phyloP scores from a whole-genome alignment of 2,797 vertebrate species.

The Sebastes nivosus region DNA sequence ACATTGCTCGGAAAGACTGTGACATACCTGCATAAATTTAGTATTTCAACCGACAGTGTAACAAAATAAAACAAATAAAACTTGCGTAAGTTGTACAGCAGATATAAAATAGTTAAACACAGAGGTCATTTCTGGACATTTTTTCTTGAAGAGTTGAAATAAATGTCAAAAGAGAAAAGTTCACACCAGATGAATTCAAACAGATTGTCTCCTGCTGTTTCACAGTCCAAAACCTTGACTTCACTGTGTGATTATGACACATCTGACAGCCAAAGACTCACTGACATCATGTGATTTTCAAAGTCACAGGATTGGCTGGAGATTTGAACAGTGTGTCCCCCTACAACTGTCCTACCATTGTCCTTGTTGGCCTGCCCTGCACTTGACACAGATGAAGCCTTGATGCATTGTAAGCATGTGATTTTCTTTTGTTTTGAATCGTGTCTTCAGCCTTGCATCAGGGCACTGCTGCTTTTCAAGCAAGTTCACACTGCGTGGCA shows the following conservation, averaged over 20 bases:
- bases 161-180: background rate
- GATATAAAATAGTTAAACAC: background rate
- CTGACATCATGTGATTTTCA: constrained; percentile 43
- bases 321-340: constrained; percentile 24
- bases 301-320: constrained; percentile 23
- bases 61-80: background rate
- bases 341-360: constrained; percentile 29
- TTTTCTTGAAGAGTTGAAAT: background rate
- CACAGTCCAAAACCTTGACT: constrained; percentile 29
- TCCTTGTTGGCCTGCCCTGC: constrained; percentile 49
- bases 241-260: constrained; percentile 7
- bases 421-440: constrained; percentile 38
- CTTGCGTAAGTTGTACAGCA: background rate
- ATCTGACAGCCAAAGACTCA: background rate
- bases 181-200: background rate
- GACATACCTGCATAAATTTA: background rate
- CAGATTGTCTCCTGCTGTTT: constrained; percentile 1
- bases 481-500: background rate
- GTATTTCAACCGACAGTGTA: background rate
- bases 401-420: constrained; percentile 26
- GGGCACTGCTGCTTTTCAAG: background rate
- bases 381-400: constrained; percentile 49
- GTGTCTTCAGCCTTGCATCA: constrained; percentile 53
- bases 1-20: background rate
- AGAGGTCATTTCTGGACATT: background rate